Evolutionary conservation across 1,140 invertebrate genomes (phyloP).

Genomic region (Cryptotermes secundus): DNA sequence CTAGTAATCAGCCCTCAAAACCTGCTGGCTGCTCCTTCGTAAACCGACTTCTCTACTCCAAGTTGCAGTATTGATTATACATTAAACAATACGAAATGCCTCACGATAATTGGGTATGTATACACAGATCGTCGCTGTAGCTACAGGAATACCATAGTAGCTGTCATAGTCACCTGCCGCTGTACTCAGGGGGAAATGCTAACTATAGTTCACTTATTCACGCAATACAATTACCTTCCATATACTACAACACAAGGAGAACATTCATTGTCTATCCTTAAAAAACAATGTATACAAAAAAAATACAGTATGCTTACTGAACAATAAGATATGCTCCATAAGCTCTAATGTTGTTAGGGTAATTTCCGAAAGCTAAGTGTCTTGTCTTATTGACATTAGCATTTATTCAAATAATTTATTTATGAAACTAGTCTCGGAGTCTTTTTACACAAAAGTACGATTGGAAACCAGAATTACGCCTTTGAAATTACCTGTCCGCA

Average conservation of each 20-base stretch:
- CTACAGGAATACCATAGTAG: neutral
- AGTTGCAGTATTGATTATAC: constrained; percentile 21
- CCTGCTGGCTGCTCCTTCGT: neutral
- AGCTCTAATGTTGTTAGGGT: neutral
- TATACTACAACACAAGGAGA: neutral
- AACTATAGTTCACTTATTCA: neutral
- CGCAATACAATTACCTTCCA: neutral
- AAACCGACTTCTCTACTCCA: neutral
- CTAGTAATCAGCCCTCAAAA: neutral
- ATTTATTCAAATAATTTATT: neutral
- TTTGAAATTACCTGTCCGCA: constrained; percentile 11
- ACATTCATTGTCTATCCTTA: neutral
- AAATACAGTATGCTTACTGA: neutral
- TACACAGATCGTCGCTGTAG: constrained; percentile 16
- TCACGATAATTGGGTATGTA: constrained; percentile 13
- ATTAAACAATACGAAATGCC: constrained; percentile 29
- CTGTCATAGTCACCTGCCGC: constrained; percentile 23
- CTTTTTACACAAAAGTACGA: neutral
- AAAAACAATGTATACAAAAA: neutral
- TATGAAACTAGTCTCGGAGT: neutral
- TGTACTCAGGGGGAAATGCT: neutral
- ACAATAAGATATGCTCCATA: neutral
- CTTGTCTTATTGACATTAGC: neutral
- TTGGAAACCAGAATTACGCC: neutral
- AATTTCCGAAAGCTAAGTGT: neutral